Evolutionary conservation across 2,888 invertebrate genomes (phyloP), one percentile per base, ranked within the genome.

Genomic region (Agrilus biguttatus): DNA sequence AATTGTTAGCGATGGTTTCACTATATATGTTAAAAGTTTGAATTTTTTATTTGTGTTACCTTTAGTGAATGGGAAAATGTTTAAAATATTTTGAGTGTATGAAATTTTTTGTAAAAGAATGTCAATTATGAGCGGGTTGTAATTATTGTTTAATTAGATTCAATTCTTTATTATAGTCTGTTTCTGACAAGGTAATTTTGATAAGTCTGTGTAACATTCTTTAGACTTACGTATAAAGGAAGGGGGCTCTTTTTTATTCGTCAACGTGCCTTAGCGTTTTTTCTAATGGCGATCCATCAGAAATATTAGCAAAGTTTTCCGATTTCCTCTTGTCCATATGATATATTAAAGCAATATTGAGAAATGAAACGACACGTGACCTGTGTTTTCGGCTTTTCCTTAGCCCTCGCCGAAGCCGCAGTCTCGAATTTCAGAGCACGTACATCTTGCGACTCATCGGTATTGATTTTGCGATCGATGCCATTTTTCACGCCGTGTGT

Each of bases 291-390:
- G 2, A 14, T 40, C 37, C 32, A 33, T 23, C 36, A 33, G 39
- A 28, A 14, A 36, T 21, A 21, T 44, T 14, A 21, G 17, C 42
- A 45, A 49, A 51, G 44, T 49, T 51, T 56, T 55, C 55, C 57
- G 56, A 59, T 58, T 57, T 59, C 54, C 53, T 57, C 47, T 54
- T 53, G 52, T 55, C 53, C 49, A 52, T 51, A 50, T 53, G 43
- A 46, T 54, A 55, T 55, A 56, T 57, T 55, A 53, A 53, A 53
- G 52, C 50, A 54, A 55, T 56, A 57, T 56, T 50, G 54, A 51
- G 53, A 55, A 53, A 56, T 55, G 54, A 51, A 55, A 53, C 48
- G 53, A 52, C 53, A 52, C 56, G 56, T 56, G 56, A 55, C 52
- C 47, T 49, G 51, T 51, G 48, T 49, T 42, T 48, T 44, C 42